phyloP scores from a whole-genome alignment of 1,140 invertebrate genomes.

The Lerema accius region DNA sequence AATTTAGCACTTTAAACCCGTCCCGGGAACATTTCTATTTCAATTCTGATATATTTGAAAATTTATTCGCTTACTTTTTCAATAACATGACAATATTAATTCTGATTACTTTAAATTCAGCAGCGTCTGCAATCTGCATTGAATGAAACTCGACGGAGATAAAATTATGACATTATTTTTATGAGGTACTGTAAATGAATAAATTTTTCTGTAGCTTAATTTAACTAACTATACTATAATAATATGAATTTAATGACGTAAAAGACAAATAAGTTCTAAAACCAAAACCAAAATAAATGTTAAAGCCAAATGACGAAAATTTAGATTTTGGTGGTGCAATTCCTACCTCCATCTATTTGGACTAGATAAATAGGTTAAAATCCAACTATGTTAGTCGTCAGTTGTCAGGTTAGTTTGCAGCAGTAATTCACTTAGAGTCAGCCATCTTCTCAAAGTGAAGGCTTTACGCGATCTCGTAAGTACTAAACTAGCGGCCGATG shows the following conservation, averaged over 20 bases:
- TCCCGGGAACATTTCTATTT: neutral
- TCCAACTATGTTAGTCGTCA: conserved; percentile 17
- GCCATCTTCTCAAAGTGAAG: conserved; percentile 13
- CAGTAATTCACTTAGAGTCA: conserved; percentile 14
- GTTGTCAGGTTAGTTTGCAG: conserved; percentile 2
- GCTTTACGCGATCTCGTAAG: conserved; percentile 17
- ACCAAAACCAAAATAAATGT: too few species aligned
- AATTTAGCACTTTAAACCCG: conserved; percentile 12
- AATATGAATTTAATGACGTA: too few species aligned
- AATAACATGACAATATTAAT: neutral
- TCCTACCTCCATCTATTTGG: neutral
- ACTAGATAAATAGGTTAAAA: conserved; percentile 16
- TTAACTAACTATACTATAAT: too few species aligned
- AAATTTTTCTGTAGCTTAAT: too few species aligned
- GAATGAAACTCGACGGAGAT: too few species aligned
- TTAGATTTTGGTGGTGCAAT: conserved; percentile 1
- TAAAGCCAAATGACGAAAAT: too few species aligned
- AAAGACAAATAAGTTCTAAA: neutral
- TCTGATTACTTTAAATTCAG: too few species aligned
- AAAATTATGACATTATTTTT: too few species aligned
- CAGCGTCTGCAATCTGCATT: too few species aligned
- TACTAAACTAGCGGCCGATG: conserved; percentile 1
- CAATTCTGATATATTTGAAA: neutral
- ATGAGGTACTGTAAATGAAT: too few species aligned
- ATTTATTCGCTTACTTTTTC: neutral